These are phyloP conservation scores for Sebastes hopkinsi DNA, from an alignment of 2,797 vertebrate genomes.

Conservation along the genomic window DNA sequence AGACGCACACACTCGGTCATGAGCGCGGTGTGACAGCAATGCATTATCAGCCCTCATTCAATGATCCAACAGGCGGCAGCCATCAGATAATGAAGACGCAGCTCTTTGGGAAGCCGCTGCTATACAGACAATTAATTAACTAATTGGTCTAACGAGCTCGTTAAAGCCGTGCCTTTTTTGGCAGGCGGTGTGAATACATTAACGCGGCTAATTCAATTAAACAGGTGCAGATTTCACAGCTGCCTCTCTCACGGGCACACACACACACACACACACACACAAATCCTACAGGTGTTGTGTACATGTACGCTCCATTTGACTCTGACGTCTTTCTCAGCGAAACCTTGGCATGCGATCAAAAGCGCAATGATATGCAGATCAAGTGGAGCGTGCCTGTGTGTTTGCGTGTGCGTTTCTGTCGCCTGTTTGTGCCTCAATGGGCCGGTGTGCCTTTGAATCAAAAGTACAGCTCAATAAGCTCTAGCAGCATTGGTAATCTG, in stretches of 20 bases:
- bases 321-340: constrained; percentile 76
- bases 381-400: constrained; percentile 57
- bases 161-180: constrained; percentile 82
- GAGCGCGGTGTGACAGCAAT: constrained; percentile 60
- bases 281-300: constrained; percentile 76
- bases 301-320: constrained; percentile 68
- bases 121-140: constrained; percentile 88
- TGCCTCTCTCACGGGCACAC: constrained; percentile 62
- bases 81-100: constrained; percentile 87
- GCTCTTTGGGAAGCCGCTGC: constrained; percentile 80
- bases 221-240: constrained; percentile 86
- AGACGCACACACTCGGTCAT: constrained; percentile 40
- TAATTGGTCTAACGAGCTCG: constrained; percentile 88
- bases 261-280: constrained; percentile 20
- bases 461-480: constrained; percentile 71
- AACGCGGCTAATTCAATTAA: constrained; percentile 87
- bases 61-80: constrained; percentile 77
- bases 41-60: constrained; percentile 76
- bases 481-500: constrained; percentile 57
- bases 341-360: constrained; percentile 80
- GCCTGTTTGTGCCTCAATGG: constrained; percentile 58
- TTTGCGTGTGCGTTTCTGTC: constrained; percentile 35
- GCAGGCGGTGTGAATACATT: constrained; percentile 86
- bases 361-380: constrained; percentile 78
- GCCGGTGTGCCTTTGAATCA: constrained; percentile 67